These are phyloP conservation scores for Apocrypta bakeri DNA, from an alignment of 1,140 invertebrate species.

Conservation along the genomic window DNA sequence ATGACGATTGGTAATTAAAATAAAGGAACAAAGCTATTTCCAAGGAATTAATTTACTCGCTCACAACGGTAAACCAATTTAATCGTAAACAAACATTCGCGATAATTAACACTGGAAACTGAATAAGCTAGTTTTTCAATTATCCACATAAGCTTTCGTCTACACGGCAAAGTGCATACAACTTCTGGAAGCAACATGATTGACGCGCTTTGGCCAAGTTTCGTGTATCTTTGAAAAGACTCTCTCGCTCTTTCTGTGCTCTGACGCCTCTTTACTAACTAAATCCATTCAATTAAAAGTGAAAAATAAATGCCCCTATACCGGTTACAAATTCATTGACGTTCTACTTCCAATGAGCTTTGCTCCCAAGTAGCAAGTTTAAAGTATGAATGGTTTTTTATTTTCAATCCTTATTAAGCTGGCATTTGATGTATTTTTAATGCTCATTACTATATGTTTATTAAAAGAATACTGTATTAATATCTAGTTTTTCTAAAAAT, in stretches of 20 bases:
- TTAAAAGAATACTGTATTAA: no score
- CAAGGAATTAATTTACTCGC: neutral
- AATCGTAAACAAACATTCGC: neutral
- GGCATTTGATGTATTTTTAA: no score
- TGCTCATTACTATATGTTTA: no score
- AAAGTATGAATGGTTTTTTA: no score
- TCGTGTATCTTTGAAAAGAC: neutral
- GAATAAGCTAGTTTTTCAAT: neutral
- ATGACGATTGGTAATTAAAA: no score
- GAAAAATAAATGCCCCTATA: neutral
- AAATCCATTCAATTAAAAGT: slow-evolving; percentile 16
- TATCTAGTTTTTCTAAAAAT: no score
- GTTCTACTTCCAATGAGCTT: neutral
- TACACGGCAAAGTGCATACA: neutral
- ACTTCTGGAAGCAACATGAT: slow-evolving; percentile 9
- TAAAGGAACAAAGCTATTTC: no score
- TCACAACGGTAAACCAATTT: neutral
- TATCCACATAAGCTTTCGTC: neutral
- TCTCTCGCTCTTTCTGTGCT: neutral
- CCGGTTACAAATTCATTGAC: slow-evolving; percentile 14
- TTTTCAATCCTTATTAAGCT: no score
- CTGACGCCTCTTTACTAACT: neutral
- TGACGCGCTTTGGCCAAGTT: slow-evolving; percentile 19
- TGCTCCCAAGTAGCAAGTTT: no score
- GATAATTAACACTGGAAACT: neutral